phyloP scores from a whole-genome alignment of 2,888 invertebrate species.

The Strigamia crassipes region DNA sequence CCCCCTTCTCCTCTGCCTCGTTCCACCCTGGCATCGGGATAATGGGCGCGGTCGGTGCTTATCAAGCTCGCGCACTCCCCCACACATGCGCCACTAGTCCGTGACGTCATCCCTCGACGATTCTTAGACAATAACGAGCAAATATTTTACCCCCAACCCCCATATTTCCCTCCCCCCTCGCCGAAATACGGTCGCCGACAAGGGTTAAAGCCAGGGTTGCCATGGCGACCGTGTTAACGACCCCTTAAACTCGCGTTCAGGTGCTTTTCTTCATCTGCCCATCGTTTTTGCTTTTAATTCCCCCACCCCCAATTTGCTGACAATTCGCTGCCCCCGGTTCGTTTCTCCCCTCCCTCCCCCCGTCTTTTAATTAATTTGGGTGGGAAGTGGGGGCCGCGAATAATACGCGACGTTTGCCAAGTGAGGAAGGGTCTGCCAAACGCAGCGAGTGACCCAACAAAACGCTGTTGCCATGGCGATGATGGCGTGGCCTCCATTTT shows the following conservation, averaged over 20 bases:
- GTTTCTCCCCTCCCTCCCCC: neutral
- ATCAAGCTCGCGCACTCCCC: constrained; percentile 37
- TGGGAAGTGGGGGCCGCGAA: neutral
- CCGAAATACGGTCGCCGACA: neutral
- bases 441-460: constrained; percentile 27
- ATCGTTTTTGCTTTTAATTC: neutral
- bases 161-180: neutral
- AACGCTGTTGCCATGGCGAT: constrained; percentile 31
- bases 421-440: constrained; percentile 30
- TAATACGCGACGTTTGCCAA: neutral
- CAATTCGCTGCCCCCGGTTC: neutral
- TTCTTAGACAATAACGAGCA: constrained; percentile 20
- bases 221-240: constrained; percentile 13
- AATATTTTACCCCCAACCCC: constrained; percentile 12
- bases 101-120: constrained; percentile 36
- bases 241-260: neutral
- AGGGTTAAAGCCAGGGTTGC: neutral
- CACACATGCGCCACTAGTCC: constrained; percentile 35
- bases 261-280: neutral
- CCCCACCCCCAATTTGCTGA: neutral
- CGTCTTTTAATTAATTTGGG: constrained; percentile 32
- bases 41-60: constrained; percentile 42
- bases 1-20: neutral
- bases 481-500: constrained; percentile 42
- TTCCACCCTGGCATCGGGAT: constrained; percentile 26